A percentile compares a stretch with the other conserved stretches of the same genome.
Evolutionary conservation across 1,140 invertebrate species (phyloP).

Genomic region (Zaprionus davidi): DNA sequence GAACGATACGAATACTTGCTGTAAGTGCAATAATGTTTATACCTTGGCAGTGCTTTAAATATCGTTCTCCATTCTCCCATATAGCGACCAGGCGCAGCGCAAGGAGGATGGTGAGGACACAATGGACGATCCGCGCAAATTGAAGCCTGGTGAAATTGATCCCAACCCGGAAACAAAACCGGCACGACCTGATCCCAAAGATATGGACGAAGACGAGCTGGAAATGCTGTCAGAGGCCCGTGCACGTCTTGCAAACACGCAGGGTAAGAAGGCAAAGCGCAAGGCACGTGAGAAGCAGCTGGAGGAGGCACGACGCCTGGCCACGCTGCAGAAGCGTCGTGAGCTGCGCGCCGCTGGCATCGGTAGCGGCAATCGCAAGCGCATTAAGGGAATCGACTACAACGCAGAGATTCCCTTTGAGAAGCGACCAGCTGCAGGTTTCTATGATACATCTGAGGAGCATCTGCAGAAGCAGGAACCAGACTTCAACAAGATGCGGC

Average conservation of each 20-base stretch:
- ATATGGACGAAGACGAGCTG: slow-evolving; percentile 99
- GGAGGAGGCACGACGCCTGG: slow-evolving; percentile 97
- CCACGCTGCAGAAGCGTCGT: slow-evolving; percentile 97
- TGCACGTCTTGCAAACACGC: slow-evolving; percentile 98
- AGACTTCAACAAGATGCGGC: slow-evolving; percentile 94
- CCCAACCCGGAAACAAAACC: slow-evolving; percentile 99
- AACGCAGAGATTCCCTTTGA: slow-evolving; percentile 99
- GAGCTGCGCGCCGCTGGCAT: slow-evolving; percentile 99
- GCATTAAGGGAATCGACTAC: slow-evolving; percentile 94
- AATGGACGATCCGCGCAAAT: slow-evolving; percentile 96
- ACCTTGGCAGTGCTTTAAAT: neutral
- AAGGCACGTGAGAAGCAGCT: slow-evolving; percentile 99
- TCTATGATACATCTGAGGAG: slow-evolving; percentile 97
- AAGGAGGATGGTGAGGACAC: slow-evolving; percentile 97
- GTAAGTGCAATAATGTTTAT: slow-evolving; percentile 86
- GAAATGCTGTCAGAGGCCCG: slow-evolving; percentile 99
- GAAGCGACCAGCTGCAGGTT: slow-evolving; percentile 95
- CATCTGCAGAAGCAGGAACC: slow-evolving; percentile 93
- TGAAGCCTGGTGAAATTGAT: slow-evolving; percentile 99
- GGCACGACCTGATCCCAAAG: slow-evolving; percentile 99
- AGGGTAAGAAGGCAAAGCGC: slow-evolving; percentile 99
- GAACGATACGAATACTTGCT: slow-evolving; percentile 98
- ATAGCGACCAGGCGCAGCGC: slow-evolving; percentile 98
- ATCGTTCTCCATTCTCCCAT: neutral
- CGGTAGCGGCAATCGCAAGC: slow-evolving; percentile 84